Percentiles rank a stretch among this genome's conserved stretches.
Conservation (phyloP, 2,113 vertebrate genomes). For the Misgurnus mizolepis region DNA sequence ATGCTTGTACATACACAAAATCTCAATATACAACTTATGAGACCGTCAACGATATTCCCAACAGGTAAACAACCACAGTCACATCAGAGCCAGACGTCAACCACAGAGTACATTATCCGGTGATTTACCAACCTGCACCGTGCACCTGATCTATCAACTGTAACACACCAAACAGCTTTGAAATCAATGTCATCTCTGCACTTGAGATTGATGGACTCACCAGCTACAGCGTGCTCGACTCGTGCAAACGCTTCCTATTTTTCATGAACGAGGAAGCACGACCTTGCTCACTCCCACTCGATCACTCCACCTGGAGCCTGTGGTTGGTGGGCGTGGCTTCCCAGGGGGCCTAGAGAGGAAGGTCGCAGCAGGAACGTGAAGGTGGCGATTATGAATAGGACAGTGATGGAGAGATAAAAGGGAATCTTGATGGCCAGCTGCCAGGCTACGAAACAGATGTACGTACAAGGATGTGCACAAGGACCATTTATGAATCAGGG, state of each 20-base stretch:
- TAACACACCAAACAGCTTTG: neutral
- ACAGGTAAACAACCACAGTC: neutral
- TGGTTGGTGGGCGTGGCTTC: neutral
- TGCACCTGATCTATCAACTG: neutral
- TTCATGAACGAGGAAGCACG: neutral
- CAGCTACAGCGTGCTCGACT: neutral
- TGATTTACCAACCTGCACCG: slow-evolving; percentile 3
- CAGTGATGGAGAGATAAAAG: slow-evolving; percentile 8
- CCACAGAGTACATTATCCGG: neutral
- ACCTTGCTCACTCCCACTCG: neutral
- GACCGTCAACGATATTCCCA: neutral
- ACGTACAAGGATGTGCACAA: neutral
- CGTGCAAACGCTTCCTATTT: neutral
- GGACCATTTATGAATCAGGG: neutral
- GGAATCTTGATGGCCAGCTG: slow-evolving; percentile 1
- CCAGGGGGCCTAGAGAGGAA: slow-evolving; percentile 14
- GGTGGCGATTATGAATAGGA: neutral
- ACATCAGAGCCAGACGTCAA: neutral
- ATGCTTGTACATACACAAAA: neutral
- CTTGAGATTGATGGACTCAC: neutral
- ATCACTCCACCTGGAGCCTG: neutral
- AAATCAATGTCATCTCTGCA: neutral
- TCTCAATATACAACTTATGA: neutral
- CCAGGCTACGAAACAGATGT: slow-evolving; percentile 4
- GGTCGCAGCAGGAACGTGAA: neutral